A percentile compares a stretch with the other conserved stretches of the same genome.
These are phyloP conservation scores for Spodoptera picta DNA, from an alignment of 2,888 invertebrate genomes.

Conservation along the genomic window DNA sequence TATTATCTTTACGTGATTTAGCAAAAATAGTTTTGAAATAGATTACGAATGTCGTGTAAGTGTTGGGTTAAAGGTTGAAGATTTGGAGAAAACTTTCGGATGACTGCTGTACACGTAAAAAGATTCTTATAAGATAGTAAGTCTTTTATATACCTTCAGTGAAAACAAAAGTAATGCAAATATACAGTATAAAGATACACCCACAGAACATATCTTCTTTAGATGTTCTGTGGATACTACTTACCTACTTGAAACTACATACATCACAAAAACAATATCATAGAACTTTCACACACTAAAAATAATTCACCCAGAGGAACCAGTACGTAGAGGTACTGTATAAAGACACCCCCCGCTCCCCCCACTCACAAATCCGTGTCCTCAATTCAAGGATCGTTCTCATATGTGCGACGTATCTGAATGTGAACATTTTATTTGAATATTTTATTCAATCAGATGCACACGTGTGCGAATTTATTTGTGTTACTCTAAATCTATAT, in stretches of 20 bases:
- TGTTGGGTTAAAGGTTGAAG: not conserved
- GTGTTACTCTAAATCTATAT: slow-evolving; percentile 17
- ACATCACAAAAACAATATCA: no score
- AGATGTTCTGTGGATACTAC: no score
- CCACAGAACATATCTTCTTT: no score
- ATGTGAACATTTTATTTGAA: slow-evolving; percentile 52
- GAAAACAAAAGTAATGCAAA: no score
- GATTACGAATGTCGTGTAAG: not conserved
- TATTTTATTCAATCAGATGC: slow-evolving; percentile 53
- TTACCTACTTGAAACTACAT: no score
- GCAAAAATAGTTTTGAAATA: not conserved
- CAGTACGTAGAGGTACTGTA: slow-evolving; percentile 19
- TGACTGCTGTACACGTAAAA: no score
- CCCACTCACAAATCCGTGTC: slow-evolving; percentile 41
- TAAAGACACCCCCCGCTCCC: slow-evolving; percentile 20
- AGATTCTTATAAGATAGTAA: no score
- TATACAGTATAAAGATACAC: no score
- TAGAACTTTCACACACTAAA: no score
- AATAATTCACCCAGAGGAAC: slow-evolving; percentile 14
- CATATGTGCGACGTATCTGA: slow-evolving; percentile 27
- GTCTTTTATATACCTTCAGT: no score
- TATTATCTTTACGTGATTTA: slow-evolving; percentile 5
- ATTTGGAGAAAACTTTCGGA: not conserved
- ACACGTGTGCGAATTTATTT: slow-evolving; percentile 31
- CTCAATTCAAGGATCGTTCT: slow-evolving; percentile 32